phyloP scores from a whole-genome alignment of 1,140 invertebrate species.

The Sycophila sp. region DNA sequence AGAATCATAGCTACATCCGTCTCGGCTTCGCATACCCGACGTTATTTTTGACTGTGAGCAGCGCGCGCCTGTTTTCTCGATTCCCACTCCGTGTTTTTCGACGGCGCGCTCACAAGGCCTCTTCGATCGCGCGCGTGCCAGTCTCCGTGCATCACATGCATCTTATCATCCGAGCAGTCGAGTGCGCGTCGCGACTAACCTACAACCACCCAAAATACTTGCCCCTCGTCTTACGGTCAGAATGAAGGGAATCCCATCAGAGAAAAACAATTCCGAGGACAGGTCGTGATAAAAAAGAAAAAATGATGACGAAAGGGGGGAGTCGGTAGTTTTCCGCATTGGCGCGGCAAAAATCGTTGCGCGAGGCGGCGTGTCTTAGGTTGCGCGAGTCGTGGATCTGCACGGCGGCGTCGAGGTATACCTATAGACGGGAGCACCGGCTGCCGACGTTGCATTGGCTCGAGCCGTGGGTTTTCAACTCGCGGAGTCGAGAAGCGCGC shows the following conservation, averaged over 20 bases:
- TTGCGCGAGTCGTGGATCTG: conserved; percentile 32
- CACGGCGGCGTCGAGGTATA: not conserved
- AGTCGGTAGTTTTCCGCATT: conserved; percentile 3
- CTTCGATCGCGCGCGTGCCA: not conserved
- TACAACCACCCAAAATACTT: not conserved
- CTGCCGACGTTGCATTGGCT: conserved; percentile 34
- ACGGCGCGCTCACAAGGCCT: conserved; percentile 22
- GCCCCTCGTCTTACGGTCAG: too few relatives aligned
- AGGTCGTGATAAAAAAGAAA: not conserved
- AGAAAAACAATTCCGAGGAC: too few relatives aligned
- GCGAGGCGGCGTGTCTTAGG: conserved; percentile 29
- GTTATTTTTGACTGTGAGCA: conserved; percentile 45
- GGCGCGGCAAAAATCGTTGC: conserved; percentile 18
- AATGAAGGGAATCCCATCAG: not conserved
- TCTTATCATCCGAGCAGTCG: not conserved
- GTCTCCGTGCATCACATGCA: not conserved
- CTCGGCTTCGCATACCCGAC: conserved; percentile 44
- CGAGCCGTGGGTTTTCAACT: too few relatives aligned
- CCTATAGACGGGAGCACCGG: too few relatives aligned
- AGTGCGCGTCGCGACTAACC: not conserved
- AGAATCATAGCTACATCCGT: too few relatives aligned
- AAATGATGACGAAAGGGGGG: not conserved
- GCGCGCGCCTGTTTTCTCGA: conserved; percentile 43
- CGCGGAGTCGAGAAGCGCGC: conserved; percentile 12
- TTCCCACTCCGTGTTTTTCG: not conserved